Evolutionary conservation across 1,140 invertebrate species (phyloP).

Genomic region (Dermatophagoides farinae): DNA sequence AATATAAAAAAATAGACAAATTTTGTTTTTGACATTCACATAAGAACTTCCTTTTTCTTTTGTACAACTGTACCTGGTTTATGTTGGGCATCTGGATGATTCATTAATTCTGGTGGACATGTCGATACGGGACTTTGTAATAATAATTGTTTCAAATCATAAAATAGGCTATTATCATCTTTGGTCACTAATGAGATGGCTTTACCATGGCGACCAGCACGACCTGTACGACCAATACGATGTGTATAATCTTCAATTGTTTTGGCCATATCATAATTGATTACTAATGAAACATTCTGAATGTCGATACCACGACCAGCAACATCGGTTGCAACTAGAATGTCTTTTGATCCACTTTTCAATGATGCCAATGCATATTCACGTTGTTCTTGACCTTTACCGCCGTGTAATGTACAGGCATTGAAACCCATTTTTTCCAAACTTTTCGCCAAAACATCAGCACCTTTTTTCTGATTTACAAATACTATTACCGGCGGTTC

Average conservation of each 20-base stretch:
- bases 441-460: slow-evolving; percentile 87
- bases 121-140: slow-evolving; percentile 72
- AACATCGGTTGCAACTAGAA: slow-evolving; percentile 98
- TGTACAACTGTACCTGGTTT: slow-evolving; percentile 87
- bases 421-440: slow-evolving; percentile 92
- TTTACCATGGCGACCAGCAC: slow-evolving; percentile 88
- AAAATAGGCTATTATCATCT: slow-evolving; percentile 84
- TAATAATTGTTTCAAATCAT: slow-evolving; percentile 85
- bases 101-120: slow-evolving; percentile 87
- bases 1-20: too few species aligned
- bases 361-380: slow-evolving; percentile 90
- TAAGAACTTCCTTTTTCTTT: slow-evolving; percentile 46
- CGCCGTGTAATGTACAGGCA: slow-evolving; percentile 90
- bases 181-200: slow-evolving; percentile 92
- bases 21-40: too few species aligned
- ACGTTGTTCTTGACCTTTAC: slow-evolving; percentile 98
- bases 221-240: slow-evolving; percentile 94
- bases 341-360: slow-evolving; percentile 80
- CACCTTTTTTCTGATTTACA: slow-evolving; percentile 99
- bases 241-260: slow-evolving; percentile 69
- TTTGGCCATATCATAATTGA: slow-evolving; percentile 30
- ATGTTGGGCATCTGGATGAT: slow-evolving; percentile 94
- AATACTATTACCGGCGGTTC: slow-evolving; percentile 93
- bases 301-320: slow-evolving; percentile 88
- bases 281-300: slow-evolving; percentile 91